Evolutionary conservation across 2,113 vertebrate species (phyloP), one percentile per base, ranked within the genome.

Genomic region (Pluvianellus socialis): DNA sequence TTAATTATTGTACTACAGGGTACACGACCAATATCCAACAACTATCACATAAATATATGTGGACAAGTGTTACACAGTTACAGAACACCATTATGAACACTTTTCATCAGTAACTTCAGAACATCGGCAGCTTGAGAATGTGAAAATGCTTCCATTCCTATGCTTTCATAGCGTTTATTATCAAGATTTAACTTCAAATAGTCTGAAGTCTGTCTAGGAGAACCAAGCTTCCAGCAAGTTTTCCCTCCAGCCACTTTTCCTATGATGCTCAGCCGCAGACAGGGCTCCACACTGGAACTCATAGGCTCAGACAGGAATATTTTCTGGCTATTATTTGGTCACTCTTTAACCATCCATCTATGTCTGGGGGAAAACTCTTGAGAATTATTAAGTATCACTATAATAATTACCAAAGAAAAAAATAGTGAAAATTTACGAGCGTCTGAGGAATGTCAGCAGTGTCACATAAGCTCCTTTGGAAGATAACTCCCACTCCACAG

Each of bases 381-480:
- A 44, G n/a, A 80, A 77, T 76, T 86, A 76, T 86, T 42, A 90
- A 73, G 5, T 40, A 56, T 6, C 74, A 14, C 19, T 14, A 38
- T 28, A 91, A 75, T 42, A 67, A 72, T 45, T 62, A 86, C 19
- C 62, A 76, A 86, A 71, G 26, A 32, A 63, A 32, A 61, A 62
- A 65, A 35, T 0, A 77, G 35, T 33, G 56, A 88, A 79, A 83
- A 91, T 94, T 40, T 65, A 49, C 32, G 66, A 86, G 61, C 6
- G 9, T 55, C 82, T 74, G 55, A 77, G 20, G 44, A 63, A 82
- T 62, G 86, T 72, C 81, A 88, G 76, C 45, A 20, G 40, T 81
- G 52, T 61, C 61, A 49, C 2, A 40, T 86, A 94, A 97, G 90
- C 92, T 95, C 32, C 94, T 96, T 96, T 88, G 47, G 74, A 89